phyloP scores from a whole-genome alignment of 2,888 invertebrate species.

The Meloe dianella region DNA sequence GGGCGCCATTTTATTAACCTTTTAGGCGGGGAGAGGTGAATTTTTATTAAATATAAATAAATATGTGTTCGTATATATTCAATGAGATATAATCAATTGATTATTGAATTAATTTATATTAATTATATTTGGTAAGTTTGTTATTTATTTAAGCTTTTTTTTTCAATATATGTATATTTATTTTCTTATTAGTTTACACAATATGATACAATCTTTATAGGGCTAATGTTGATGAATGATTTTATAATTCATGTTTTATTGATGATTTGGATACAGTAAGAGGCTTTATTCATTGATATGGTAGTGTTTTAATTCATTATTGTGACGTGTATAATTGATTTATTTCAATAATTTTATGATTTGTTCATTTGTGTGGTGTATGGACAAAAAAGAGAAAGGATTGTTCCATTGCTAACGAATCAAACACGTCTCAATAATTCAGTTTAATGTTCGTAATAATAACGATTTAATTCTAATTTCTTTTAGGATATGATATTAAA shows the following conservation, averaged over 20 bases:
- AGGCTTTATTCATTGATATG: neutral
- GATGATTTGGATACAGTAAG: neutral
- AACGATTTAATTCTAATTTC: neutral
- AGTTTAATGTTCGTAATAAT: neutral
- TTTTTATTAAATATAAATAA: conserved; percentile 35
- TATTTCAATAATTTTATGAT: neutral
- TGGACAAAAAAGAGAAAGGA: neutral
- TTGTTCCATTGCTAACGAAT: neutral
- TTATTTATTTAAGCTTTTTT: neutral
- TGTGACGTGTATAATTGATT: neutral
- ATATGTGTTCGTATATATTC: conserved; percentile 38
- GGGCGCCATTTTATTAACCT: conserved; percentile 60
- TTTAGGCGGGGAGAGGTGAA: conserved; percentile 56
- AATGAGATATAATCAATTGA: conserved; percentile 11
- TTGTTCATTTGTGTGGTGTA: neutral
- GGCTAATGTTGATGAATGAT: conserved; percentile 18
- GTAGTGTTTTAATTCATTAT: neutral
- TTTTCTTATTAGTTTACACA: neutral
- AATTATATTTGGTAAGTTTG: conserved; percentile 3
- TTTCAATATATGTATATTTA: neutral
- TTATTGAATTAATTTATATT: neutral
- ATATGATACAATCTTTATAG: conserved; percentile 15
- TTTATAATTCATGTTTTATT: neutral
- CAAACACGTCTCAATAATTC: neutral
- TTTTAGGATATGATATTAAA: no score